phyloP scores from a whole-genome alignment of 64 coral and sea anemone genomes.

The Dendronephthya gigantea region DNA sequence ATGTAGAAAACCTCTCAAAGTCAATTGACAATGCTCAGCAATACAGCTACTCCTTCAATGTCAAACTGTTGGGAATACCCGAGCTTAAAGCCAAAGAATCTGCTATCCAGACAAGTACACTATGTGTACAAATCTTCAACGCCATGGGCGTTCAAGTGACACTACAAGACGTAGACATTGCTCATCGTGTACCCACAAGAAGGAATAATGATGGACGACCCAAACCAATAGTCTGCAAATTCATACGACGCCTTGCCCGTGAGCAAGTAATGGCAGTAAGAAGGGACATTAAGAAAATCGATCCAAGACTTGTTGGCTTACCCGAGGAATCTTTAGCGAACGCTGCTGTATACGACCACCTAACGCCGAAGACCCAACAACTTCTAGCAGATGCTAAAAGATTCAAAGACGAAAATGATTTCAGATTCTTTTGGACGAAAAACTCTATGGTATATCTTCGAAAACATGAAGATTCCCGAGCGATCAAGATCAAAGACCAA shows the following conservation, averaged over 20 bases:
- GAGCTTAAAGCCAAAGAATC: conserved; percentile 20
- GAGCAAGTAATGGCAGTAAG: conserved; percentile 27
- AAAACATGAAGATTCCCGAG: background rate
- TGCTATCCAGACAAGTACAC: background rate
- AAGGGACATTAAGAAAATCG: conserved; percentile 1
- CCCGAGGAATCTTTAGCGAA: background rate
- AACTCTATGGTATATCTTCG: background rate
- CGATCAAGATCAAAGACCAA: background rate
- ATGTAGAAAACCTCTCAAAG: background rate
- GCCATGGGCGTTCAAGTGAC: conserved; percentile 8
- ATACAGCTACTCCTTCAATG: conserved; percentile 40
- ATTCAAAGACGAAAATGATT: conserved; percentile 1
- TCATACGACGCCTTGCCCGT: conserved; percentile 29
- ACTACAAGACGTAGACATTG: conserved; percentile 31
- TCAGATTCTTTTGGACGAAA: conserved; percentile 18
- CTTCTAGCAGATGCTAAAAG: background rate
- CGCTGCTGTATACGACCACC: background rate
- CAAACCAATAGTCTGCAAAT: conserved; percentile 39
- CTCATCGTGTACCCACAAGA: conserved; percentile 20
- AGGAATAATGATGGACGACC: background rate
- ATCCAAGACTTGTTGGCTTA: conserved; percentile 18
- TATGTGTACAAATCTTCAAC: conserved; percentile 20
- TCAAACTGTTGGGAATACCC: conserved; percentile 39
- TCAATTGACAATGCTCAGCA: conserved; percentile 25
- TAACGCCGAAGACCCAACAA: conserved; percentile 8